These are phyloP conservation scores for Temnothorax unifasciatus DNA, from an alignment of 2,888 invertebrate species.

Conservation along the genomic window DNA sequence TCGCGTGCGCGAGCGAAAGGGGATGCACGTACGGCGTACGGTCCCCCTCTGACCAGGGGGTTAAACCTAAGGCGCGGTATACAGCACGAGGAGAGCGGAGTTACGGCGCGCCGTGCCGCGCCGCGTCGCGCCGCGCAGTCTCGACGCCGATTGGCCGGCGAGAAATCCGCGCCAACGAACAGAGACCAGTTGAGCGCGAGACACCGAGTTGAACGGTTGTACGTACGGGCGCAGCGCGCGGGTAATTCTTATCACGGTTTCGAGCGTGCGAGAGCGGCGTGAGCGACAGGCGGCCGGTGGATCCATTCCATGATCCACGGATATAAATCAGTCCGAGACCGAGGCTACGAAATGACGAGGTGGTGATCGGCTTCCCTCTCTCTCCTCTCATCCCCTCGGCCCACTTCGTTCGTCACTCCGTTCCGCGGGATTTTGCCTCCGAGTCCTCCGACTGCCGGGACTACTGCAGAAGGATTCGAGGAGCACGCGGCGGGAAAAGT, in stretches of 20 bases:
- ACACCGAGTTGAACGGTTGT: slow-evolving; percentile 83
- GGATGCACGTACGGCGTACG: slow-evolving; percentile 31
- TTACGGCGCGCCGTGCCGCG: slow-evolving; percentile 40
- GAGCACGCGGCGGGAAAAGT: slow-evolving; percentile 56
- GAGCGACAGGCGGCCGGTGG: slow-evolving; percentile 11
- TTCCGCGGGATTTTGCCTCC: slow-evolving; percentile 13
- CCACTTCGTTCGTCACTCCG: neutral
- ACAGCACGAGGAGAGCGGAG: slow-evolving; percentile 64
- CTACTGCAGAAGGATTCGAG: neutral
- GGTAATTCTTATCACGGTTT: slow-evolving; percentile 45
- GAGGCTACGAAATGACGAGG: slow-evolving; percentile 38
- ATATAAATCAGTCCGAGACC: neutral
- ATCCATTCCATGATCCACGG: neutral
- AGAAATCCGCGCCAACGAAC: slow-evolving; percentile 82
- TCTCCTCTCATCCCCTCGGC: neutral
- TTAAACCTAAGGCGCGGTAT: slow-evolving; percentile 71
- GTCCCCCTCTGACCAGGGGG: slow-evolving; percentile 62
- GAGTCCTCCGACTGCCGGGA: neutral
- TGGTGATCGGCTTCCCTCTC: slow-evolving; percentile 30
- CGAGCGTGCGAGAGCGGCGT: slow-evolving; percentile 43
- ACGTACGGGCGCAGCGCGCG: slow-evolving; percentile 70
- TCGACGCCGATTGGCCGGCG: slow-evolving; percentile 80
- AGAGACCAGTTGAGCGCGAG: slow-evolving; percentile 86
- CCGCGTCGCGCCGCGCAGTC: slow-evolving; percentile 82
- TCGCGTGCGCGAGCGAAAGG: slow-evolving; percentile 22